A percentile compares a stretch with the other conserved stretches of the same genome.
Evolutionary conservation across 2,797 vertebrate genomes (phyloP).

Genomic region (Sciaenops ocellatus): DNA sequence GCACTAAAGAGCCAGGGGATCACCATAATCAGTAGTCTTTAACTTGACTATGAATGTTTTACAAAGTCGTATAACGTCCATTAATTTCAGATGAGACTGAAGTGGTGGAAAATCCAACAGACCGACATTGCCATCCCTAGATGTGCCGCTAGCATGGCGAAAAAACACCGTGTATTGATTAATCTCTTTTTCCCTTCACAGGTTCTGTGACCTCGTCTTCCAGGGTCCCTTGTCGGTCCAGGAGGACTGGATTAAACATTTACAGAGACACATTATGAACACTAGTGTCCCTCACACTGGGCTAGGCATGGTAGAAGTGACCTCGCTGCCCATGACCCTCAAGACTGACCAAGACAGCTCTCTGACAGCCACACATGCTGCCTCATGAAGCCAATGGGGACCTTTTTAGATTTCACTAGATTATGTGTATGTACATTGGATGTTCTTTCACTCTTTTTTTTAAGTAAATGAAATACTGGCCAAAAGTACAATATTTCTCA

Average conservation of each 20-base stretch:
- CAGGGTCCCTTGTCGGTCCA: constrained; percentile 98
- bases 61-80: not conserved
- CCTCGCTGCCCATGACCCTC: constrained; percentile 84
- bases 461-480: constrained; percentile 71
- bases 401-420: constrained; percentile 79
- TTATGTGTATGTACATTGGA: constrained; percentile 84
- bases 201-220: constrained; percentile 99
- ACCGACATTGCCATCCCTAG: not conserved
- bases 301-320: constrained; percentile 97
- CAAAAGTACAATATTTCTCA: constrained; percentile 74
- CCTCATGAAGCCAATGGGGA: constrained; percentile 89
- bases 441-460: constrained; percentile 76
- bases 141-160: not conserved
- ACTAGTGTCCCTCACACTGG: constrained; percentile 98
- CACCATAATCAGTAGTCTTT: not conserved
- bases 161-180: not conserved
- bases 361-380: constrained; percentile 90
- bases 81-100: not conserved
- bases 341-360: constrained; percentile 79
- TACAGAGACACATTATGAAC: constrained; percentile 99
- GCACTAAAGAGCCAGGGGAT: not conserved
- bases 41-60: not conserved
- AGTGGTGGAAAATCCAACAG: not conserved
- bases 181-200: constrained; percentile 49
- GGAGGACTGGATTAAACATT: constrained; percentile 99